Evolutionary conservation across 2,113 vertebrate genomes (phyloP), one percentile per base, ranked within the genome.

Genomic region (Sarotherodon lohbergeri): DNA sequence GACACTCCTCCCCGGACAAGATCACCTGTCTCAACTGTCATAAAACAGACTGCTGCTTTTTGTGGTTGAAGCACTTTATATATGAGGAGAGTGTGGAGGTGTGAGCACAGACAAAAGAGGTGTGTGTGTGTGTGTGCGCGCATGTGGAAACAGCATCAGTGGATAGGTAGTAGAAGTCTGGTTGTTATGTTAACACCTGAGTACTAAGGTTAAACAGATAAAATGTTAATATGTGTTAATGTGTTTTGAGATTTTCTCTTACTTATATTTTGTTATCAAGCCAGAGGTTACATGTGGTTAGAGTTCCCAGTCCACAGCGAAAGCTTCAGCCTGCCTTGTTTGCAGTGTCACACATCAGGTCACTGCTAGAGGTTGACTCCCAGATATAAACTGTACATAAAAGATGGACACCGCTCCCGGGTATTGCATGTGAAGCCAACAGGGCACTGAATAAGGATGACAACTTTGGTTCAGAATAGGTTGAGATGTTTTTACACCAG

Each of bases 1-100:
- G 92, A 92, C 93, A 94, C 94, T 92, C 90, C 93, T 93, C 89
- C 90, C 88, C 29, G 73, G 93, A 94, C 94, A 95, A 95, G 92
- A 95, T 95, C 92, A 93, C 89, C 94, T 92, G 93, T 94, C 93
- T 90, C 86, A 85, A 56, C 90, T 90, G 87, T 91, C 92, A 89
- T 95, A 95, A 92, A 94, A 92, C 87, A 93, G 86, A 84, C 80
- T 80, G 88, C 83, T 89, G 89, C 86, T 90, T 93, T 93, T 87
- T 91, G 83, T 82, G 68, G 84, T 78, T 92, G 79, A 85, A 87
- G 81, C 61, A 57, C 88, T 88, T 93, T 88, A 88, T 84, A 83
- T 27, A 83, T 32, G 81, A 90, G 83, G 79, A 84, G 68, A 76
- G 78, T 68, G 82, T 80, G 89, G 83, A 48, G 5, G 66, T 89